These are phyloP conservation scores for Delia radicum DNA, from an alignment of 1,140 invertebrate species.

Conservation along the genomic window DNA sequence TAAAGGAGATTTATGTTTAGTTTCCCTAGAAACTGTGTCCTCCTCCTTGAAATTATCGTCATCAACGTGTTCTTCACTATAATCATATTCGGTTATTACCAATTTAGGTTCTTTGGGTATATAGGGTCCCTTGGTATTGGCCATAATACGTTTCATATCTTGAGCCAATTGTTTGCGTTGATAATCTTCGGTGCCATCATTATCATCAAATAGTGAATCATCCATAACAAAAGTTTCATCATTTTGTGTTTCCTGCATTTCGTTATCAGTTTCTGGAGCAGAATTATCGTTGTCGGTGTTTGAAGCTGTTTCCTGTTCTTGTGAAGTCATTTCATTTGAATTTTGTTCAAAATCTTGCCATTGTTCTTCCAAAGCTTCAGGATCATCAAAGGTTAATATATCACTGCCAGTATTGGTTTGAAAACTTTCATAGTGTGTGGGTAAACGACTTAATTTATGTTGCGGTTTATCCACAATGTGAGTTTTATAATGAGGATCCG, in stretches of 20 bases:
- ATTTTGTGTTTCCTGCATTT: slow-evolving; percentile 23
- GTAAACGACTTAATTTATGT: slow-evolving; percentile 41
- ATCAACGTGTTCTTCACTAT: not conserved
- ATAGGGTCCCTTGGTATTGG: slow-evolving; percentile 36
- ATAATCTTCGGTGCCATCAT: slow-evolving; percentile 45
- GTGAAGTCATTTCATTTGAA: not conserved
- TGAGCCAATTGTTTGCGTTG: slow-evolving; percentile 50
- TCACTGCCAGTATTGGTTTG: slow-evolving; percentile 50
- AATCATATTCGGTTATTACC: slow-evolving; percentile 25
- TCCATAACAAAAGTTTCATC: slow-evolving; percentile 42
- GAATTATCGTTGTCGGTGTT: not conserved
- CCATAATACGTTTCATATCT: slow-evolving; percentile 54
- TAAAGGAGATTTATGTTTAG: not conserved
- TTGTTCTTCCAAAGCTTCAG: slow-evolving; percentile 31
- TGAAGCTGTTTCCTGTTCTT: not conserved
- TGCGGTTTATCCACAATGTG: not conserved
- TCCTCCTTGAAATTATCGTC: slow-evolving; percentile 18
- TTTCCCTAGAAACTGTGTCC: slow-evolving; percentile 18
- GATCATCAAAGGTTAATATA: slow-evolving; percentile 47
- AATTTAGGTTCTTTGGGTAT: slow-evolving; percentile 1
- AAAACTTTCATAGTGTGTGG: slow-evolving; percentile 52
- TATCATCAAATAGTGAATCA: slow-evolving; percentile 42
- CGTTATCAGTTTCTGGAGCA: not conserved
- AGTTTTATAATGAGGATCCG: slow-evolving; percentile 25
- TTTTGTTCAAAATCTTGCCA: not conserved